Evolutionary conservation across 2,888 invertebrate species (phyloP).

Genomic region (Diplazon laetatorius): DNA sequence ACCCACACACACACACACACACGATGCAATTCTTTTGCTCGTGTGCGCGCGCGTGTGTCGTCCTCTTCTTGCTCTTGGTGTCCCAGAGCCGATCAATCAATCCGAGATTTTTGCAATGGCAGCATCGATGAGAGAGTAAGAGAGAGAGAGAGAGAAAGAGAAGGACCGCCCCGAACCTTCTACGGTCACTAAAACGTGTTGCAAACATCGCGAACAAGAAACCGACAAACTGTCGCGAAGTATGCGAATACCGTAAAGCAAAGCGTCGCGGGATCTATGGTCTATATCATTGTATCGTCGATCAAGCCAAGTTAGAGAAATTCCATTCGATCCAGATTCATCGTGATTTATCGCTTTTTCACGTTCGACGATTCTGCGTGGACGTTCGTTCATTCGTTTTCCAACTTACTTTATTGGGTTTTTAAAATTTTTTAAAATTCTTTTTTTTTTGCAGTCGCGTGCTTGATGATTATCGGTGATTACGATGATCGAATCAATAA

Average conservation of each 20-base stretch:
- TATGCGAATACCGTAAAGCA: slow-evolving; percentile 70
- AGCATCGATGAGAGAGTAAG: slow-evolving; percentile 65
- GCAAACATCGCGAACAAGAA: slow-evolving; percentile 78
- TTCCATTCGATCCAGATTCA: slow-evolving; percentile 10
- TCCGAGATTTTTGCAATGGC: slow-evolving; percentile 77
- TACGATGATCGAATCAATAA: no score
- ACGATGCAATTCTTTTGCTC: slow-evolving; percentile 23
- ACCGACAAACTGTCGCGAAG: slow-evolving; percentile 76
- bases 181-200: slow-evolving; percentile 79
- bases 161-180: slow-evolving; percentile 76
- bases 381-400: no score
- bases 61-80: slow-evolving; percentile 68
- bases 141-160: no score
- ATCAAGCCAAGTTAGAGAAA: slow-evolving; percentile 31
- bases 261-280: slow-evolving; percentile 17
- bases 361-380: no score
- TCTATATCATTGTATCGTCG: slow-evolving; percentile 39
- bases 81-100: slow-evolving; percentile 78
- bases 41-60: slow-evolving; percentile 10
- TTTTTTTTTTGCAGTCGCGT: no score
- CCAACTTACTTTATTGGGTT: no score
- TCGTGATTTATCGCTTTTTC: no score
- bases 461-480: no score
- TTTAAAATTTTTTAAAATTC: no score
- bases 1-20: no score